Evolutionary conservation across 37 sponge, comb jelly and placozoan genomes (phyloP).

Genomic region (Hormiphora californensis): DNA sequence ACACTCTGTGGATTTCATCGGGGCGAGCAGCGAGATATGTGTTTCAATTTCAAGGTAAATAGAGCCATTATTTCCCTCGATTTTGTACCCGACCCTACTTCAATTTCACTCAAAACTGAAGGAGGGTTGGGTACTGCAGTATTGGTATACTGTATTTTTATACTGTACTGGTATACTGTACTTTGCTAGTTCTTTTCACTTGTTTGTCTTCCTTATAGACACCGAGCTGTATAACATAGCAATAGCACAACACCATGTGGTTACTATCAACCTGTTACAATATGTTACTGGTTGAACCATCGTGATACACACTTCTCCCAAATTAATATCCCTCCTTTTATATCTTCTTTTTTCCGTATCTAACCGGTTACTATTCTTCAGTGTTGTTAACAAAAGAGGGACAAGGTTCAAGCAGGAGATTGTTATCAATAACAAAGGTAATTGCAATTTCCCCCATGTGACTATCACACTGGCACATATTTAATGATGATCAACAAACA

Average conservation of each 20-base stretch:
- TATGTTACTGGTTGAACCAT: background rate
- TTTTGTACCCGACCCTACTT: background rate
- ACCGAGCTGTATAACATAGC: constrained; percentile 45
- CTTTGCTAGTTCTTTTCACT: constrained; percentile 53
- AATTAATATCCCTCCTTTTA: background rate
- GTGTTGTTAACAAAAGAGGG: background rate
- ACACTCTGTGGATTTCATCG: constrained; percentile 38
- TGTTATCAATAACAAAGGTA: background rate
- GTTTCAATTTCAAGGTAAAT: background rate
- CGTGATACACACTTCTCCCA: background rate
- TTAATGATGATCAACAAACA: constrained; percentile 43
- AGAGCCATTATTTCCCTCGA: background rate
- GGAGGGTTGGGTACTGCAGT: no score
- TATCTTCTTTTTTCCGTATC: background rate
- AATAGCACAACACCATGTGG: no score
- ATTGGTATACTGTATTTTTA: no score
- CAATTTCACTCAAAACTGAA: background rate
- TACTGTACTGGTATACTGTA: no score
- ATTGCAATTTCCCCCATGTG: background rate
- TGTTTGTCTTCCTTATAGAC: background rate
- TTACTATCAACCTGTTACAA: no score
- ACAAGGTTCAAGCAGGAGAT: background rate
- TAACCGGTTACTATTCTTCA: background rate
- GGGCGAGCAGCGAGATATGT: constrained; percentile 18
- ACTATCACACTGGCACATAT: no score